phyloP scores from a whole-genome alignment of 92 coral and sea anemone species.

The Siderastrea radians region DNA sequence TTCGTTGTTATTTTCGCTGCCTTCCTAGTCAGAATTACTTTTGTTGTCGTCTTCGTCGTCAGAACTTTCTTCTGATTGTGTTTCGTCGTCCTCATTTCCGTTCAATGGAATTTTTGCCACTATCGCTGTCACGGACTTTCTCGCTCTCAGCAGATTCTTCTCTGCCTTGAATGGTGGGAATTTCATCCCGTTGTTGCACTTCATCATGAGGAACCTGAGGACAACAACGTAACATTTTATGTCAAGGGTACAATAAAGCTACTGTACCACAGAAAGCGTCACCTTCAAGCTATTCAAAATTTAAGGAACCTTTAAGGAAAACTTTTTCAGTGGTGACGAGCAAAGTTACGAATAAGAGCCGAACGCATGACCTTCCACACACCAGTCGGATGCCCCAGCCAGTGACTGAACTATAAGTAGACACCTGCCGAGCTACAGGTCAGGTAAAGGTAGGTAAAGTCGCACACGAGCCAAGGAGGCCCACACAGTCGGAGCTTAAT shows the following conservation, averaged over 20 bases:
- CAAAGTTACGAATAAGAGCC: no score
- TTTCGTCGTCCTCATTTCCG: conserved; percentile 21
- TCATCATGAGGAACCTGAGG: neutral
- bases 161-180: neutral
- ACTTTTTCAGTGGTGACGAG: no score
- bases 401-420: no score
- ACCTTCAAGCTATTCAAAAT: no score
- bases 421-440: no score
- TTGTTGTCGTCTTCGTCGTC: conserved; percentile 10
- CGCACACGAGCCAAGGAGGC: no score
- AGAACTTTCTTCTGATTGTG: conserved; percentile 17
- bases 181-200: neutral
- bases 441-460: no score
- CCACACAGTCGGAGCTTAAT: no score
- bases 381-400: no score
- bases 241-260: neutral
- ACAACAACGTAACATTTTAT: neutral
- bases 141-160: neutral
- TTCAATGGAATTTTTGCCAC: neutral
- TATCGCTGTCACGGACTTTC: neutral
- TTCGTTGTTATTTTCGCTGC: neutral
- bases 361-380: no score
- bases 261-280: no score
- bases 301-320: no score
- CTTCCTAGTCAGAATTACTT: conserved; percentile 45